phyloP scores from a whole-genome alignment of 2,113 vertebrate genomes.

The Ahaetulla prasina region DNA sequence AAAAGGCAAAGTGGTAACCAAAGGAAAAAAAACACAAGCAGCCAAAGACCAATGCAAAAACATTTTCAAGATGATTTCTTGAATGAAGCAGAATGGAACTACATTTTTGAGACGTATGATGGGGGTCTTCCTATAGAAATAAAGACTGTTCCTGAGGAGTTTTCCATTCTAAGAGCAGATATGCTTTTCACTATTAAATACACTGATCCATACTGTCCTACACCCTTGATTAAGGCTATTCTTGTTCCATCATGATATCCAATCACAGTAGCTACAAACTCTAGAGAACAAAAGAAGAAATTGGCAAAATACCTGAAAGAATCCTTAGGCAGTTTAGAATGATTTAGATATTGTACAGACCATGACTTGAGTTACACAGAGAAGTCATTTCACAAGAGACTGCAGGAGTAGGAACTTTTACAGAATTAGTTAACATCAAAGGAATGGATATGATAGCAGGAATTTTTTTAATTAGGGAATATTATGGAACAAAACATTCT shows the following conservation, averaged over 20 bases:
- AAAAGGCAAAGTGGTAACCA: conserved; percentile 93
- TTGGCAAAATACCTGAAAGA: conserved; percentile 92
- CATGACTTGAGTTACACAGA: conserved; percentile 98
- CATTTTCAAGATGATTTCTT: conserved; percentile 98
- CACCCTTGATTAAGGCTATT: conserved; percentile 99
- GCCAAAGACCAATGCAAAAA: conserved; percentile 93
- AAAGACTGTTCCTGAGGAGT: conserved; percentile 95
- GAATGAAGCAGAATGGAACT: conserved; percentile 94
- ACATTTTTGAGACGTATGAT: conserved; percentile 96
- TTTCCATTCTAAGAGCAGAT: conserved; percentile 93
- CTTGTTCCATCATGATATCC: conserved; percentile 98
- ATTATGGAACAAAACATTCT: conserved; percentile 94
- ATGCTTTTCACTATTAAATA: conserved; percentile 98
- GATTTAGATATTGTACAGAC: conserved; percentile 83
- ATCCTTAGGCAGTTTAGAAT: conserved; percentile 86
- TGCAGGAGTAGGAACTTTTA: conserved; percentile 93
- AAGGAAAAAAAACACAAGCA: conserved; percentile 90
- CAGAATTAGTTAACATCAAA: conserved; percentile 97
- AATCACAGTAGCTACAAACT: conserved; percentile 97
- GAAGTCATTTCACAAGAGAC: conserved; percentile 98
- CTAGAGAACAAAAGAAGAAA: conserved; percentile 98
- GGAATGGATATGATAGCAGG: conserved; percentile 97
- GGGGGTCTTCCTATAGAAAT: conserved; percentile 98
- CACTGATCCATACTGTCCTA: conserved; percentile 97
- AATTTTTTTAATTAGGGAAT: conserved; percentile 94